Evolutionary conservation across 2,888 invertebrate genomes (phyloP), one percentile per base, ranked within the genome.

Genomic region (Eupithecia subumbrata): DNA sequence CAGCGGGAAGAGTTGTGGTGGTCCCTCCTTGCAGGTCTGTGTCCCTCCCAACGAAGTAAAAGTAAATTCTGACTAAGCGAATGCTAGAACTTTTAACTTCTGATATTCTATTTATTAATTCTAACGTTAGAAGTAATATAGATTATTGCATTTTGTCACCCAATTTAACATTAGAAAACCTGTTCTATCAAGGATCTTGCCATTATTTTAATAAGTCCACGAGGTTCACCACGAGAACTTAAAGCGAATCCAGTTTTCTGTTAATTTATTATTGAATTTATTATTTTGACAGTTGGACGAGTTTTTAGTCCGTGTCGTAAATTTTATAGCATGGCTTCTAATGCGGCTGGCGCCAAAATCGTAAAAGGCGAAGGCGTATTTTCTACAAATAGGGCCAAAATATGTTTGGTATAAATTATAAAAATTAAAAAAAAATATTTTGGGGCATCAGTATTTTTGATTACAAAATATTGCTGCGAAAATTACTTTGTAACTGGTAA

Each of bases 131-230:
- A 34, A 64, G 16, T 64, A 16, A 64, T 14, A 60, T 12, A 60
- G 60, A 37, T 67, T 67, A 67, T 67, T 43, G 43, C 43, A 45
- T 68, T 68, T 68, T 64, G 64, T 34, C 34, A 64, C 34, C 34
- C 14, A 43, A 22, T 68, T 40, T 40, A 40, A 68, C 43, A 12
- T 43, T 68, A 68, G 2, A 25, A 66, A 76, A 73, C 76, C 40
- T n/a, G 75, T 71, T 74, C 14, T 45, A 60, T 77, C 80, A 79
- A 82, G 79, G 80, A 79, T 79, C 73, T 80, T 68, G 64, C 18
- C 63, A 22, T 43, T 70, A 75, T 77, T 77, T 74, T 67, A 68
- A 71, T 34, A 67, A 18, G 34, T 37, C 40, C 37, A 67, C 72
- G 56, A 56, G 43, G 66, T 69, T 68, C 64, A 64, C 43, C 63